Base-by-base conservation (phyloP, 2,888 invertebrate genomes). In the Drosophila siamana region DNA sequence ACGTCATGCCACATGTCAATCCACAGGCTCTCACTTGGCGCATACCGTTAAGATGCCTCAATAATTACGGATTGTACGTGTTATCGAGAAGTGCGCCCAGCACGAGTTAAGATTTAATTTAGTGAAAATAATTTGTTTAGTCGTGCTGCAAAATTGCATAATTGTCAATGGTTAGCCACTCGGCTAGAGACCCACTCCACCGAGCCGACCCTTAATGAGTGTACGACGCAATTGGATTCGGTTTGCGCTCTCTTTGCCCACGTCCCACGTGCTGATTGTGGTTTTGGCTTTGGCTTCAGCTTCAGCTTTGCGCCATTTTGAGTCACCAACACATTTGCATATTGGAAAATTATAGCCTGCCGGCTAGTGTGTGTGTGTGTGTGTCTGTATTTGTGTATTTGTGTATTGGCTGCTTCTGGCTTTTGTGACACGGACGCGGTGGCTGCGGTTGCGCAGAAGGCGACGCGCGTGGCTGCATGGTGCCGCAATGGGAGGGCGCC, bases 401-500 rank as follows among this genome's bases (percentile, higher is more conserved):
- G 26, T 51, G 28, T 55, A 43, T n/a, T 33, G 33, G 48, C 51
- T 84, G 78, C 75, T 79, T 73, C 71, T 86, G 78, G 81, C 81
- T 78, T 80, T 80, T 85, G 79, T 74, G 55, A 60, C 38, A 57
- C 47, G 59, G 47, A 55, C 43, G 64, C 64, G 71, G 55, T 70
- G 71, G 81, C 72, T 86, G 86, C 86, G 85, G 88, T 83, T 85
- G 88, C 85, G 85, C 85, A 86, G 74, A 80, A 81, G 82, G 78
- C 88, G 70, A 78, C 85, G 83, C 90, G 90, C 91, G 91, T 91
- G 74, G 91, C 91, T 91, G 92, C 85, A 56, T 89, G 91, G 90
- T 88, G 87, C 86, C 63, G 81, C 91, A 83, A 91, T 91, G 91
- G 91, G 91, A 91, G 91, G 91, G 91, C 91, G 76, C 80, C 69